A percentile compares a stretch with the other conserved stretches of the same genome.
Evolutionary conservation across 1,140 invertebrate genomes (phyloP).

Genomic region (Eufriesea mexicana): DNA sequence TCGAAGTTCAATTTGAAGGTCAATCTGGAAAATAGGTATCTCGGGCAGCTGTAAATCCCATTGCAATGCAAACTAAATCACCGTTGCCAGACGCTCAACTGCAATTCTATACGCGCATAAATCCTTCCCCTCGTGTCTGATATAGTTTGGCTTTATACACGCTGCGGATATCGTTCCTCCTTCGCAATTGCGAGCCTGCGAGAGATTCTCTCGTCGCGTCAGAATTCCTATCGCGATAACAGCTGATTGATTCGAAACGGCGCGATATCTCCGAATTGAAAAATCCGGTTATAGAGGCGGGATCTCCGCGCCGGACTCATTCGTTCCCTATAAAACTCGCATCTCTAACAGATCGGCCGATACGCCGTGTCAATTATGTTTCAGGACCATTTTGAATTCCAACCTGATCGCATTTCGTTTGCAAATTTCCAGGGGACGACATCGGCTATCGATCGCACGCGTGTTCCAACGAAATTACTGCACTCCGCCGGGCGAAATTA

Average conservation of each 20-base stretch:
- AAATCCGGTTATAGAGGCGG: constrained; percentile 30
- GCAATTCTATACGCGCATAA: constrained; percentile 54
- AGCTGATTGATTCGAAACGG: constrained; percentile 36
- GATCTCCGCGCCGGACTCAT: neutral
- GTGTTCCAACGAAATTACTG: no score
- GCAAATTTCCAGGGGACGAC: no score
- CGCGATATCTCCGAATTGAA: constrained; percentile 13
- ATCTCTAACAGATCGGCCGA: neutral
- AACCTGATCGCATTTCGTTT: neutral
- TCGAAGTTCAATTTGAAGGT: constrained; percentile 28
- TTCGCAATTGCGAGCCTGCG: constrained; percentile 22
- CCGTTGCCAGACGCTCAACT: constrained; percentile 40
- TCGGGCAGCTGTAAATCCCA: constrained; percentile 38
- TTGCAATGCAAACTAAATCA: constrained; percentile 50
- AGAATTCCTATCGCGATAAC: constrained; percentile 33
- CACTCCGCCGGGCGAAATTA: no score
- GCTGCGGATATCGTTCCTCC: constrained; percentile 35
- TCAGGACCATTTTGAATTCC: neutral
- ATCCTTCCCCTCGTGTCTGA: constrained; percentile 32
- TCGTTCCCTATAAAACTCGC: neutral
- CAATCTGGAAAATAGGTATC: constrained; percentile 38
- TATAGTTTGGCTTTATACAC: constrained; percentile 42
- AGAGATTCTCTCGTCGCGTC: neutral
- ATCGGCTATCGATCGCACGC: no score
- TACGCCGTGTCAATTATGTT: neutral